phyloP scores from a whole-genome alignment of 2,888 invertebrate species.

The Microchrysa polita region DNA sequence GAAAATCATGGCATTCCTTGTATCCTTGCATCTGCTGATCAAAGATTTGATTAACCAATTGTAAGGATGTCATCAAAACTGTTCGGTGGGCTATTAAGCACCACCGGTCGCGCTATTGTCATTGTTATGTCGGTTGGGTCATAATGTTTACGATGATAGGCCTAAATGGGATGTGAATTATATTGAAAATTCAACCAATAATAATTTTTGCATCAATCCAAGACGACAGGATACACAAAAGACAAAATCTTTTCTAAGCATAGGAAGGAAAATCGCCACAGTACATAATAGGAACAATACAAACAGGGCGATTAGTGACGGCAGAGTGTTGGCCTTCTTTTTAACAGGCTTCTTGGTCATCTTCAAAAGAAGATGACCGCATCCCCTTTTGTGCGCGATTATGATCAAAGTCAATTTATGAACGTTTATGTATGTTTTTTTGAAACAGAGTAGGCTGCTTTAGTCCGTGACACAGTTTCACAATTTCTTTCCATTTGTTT shows the following conservation, averaged over 20 bases:
- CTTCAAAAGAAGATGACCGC: conserved; percentile 13
- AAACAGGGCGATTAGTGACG: conserved; percentile 40
- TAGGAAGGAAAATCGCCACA: neutral
- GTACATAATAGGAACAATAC: conserved; percentile 28
- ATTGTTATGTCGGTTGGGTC: too few species aligned
- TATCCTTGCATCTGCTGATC: conserved; percentile 13
- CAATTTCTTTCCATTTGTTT: neutral
- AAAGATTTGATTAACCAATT: conserved; percentile 39
- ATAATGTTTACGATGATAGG: conserved; percentile 40
- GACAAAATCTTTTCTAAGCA: neutral
- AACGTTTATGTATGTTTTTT: conserved; percentile 31
- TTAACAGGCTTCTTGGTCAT: neutral
- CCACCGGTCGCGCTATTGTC: too few species aligned
- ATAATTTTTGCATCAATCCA: neutral
- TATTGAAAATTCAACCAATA: neutral
- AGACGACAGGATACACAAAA: neutral
- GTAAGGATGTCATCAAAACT: conserved; percentile 11
- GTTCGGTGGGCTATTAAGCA: neutral
- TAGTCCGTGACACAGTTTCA: neutral
- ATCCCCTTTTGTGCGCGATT: conserved; percentile 11
- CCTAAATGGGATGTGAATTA: conserved; percentile 40
- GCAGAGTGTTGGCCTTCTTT: conserved; percentile 31
- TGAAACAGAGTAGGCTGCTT: conserved; percentile 18
- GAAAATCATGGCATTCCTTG: neutral
- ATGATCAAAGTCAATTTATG: conserved; percentile 28